These are phyloP conservation scores for Dendrolimus punctatus DNA, from an alignment of 1,140 invertebrate genomes.

Conservation along the genomic window DNA sequence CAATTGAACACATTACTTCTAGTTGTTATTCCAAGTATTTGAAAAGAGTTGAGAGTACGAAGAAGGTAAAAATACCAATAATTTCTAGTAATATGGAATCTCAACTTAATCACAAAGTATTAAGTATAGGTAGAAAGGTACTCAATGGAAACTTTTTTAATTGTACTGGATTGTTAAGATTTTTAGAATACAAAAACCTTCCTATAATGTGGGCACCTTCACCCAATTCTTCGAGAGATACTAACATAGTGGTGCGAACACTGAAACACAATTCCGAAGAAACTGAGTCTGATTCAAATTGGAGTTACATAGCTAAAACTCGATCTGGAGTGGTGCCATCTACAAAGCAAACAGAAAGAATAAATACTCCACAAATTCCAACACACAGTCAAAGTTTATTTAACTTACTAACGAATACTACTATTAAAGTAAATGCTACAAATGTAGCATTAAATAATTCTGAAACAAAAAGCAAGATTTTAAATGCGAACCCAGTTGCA, in stretches of 20 bases:
- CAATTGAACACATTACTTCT: slow-evolving; percentile 13
- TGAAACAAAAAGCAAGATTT: slow-evolving; percentile 26
- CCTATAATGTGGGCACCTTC: slow-evolving; percentile 33
- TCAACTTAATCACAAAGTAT: slow-evolving; percentile 43
- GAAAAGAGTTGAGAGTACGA: slow-evolving; percentile 1
- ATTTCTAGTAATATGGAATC: slow-evolving; percentile 15
- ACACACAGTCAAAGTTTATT: too few species aligned
- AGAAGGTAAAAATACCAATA: slow-evolving; percentile 10
- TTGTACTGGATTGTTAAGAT: slow-evolving; percentile 44
- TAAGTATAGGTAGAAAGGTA: slow-evolving; percentile 52
- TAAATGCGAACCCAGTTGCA: slow-evolving; percentile 51
- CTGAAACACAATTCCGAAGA: too few species aligned
- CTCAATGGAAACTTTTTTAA: slow-evolving; percentile 36
- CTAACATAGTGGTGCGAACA: slow-evolving; percentile 5
- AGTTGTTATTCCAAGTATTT: background rate
- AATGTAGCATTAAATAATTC: background rate
- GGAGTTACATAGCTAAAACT: too few species aligned
- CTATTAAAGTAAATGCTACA: too few species aligned
- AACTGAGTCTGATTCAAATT: too few species aligned
- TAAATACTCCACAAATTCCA: too few species aligned
- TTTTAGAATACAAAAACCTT: slow-evolving; percentile 47
- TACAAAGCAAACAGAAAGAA: background rate
- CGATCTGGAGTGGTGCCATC: too few species aligned
- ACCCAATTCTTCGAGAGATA: slow-evolving; percentile 10
- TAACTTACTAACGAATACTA: too few species aligned